Percentiles rank a stretch among this genome's conserved stretches.
These are phyloP conservation scores for Pterophyllum scalare DNA, from an alignment of 2,113 vertebrate genomes.

Conservation along the genomic window DNA sequence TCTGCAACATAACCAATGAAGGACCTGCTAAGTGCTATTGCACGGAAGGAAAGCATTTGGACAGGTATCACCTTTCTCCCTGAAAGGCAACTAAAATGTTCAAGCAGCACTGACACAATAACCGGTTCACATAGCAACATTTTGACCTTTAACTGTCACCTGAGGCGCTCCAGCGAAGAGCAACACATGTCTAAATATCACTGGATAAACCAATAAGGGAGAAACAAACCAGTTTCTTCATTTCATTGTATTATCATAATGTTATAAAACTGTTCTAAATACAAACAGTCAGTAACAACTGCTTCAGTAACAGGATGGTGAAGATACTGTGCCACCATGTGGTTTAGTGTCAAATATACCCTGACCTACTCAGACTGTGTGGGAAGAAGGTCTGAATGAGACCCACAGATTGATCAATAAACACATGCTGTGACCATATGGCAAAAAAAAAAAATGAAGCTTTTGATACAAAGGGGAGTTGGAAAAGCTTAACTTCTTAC, in stretches of 20 bases:
- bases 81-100: neutral
- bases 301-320: neutral
- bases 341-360: neutral
- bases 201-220: conserved; percentile 35
- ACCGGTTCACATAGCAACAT: conserved; percentile 33
- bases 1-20: neutral
- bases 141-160: conserved; percentile 53
- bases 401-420: conserved; percentile 2
- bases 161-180: conserved; percentile 49
- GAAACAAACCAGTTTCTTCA: neutral
- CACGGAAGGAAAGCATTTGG: conserved; percentile 2
- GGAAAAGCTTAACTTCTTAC: neutral
- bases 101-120: conserved; percentile 16
- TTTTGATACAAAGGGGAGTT: conserved; percentile 19
- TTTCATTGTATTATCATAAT: conserved; percentile 17
- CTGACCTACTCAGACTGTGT: neutral
- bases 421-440: conserved; percentile 28
- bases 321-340: conserved; percentile 51
- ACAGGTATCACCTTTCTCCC: neutral
- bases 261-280: conserved; percentile 27
- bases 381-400: conserved; percentile 23
- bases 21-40: neutral
- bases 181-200: conserved; percentile 29
- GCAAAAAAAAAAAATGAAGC: conserved; percentile 2
- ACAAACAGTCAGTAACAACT: neutral